Conservation (phyloP, 2,113 vertebrate species). For the Gadus chalcogrammus region DNA sequence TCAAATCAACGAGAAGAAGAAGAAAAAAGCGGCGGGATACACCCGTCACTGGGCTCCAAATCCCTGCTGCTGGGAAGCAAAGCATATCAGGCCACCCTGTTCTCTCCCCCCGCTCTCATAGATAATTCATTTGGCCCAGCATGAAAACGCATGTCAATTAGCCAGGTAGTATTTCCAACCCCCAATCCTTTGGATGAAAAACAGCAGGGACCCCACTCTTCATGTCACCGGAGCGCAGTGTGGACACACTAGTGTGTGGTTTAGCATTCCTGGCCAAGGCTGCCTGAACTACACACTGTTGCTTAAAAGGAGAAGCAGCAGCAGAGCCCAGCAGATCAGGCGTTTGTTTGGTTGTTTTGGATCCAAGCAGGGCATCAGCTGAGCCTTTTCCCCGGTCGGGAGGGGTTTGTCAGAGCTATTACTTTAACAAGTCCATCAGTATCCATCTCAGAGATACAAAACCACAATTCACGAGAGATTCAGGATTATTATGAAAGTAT, state of each 20-base stretch:
- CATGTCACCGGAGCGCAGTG: conserved; percentile 22
- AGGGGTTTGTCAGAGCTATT: too few relatives aligned
- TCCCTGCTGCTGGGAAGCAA: conserved; percentile 28
- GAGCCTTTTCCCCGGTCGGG: too few relatives aligned
- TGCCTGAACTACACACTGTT: conserved; percentile 17
- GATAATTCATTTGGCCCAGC: conserved; percentile 68
- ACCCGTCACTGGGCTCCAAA: too few relatives aligned
- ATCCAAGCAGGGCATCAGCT: too few relatives aligned
- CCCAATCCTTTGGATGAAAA: conserved; percentile 30
- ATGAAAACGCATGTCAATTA: conserved; percentile 70
- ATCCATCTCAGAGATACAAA: too few relatives aligned
- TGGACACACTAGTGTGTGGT: conserved; percentile 54
- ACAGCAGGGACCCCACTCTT: conserved; percentile 31
- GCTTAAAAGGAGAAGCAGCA: too few relatives aligned
- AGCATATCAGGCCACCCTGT: conserved; percentile 31
- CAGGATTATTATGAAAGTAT: too few relatives aligned
- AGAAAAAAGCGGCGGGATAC: too few relatives aligned
- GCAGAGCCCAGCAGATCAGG: too few relatives aligned
- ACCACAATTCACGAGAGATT: too few relatives aligned
- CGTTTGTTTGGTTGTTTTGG: too few relatives aligned
- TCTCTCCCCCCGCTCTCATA: conserved; percentile 37
- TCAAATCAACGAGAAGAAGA: background rate
- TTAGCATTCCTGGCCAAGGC: conserved; percentile 49
- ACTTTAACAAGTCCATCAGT: too few relatives aligned
- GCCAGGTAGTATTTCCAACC: conserved; percentile 44